Conservation (phyloP, 2,888 invertebrate species). For the Liposcelis brunnea region DNA sequence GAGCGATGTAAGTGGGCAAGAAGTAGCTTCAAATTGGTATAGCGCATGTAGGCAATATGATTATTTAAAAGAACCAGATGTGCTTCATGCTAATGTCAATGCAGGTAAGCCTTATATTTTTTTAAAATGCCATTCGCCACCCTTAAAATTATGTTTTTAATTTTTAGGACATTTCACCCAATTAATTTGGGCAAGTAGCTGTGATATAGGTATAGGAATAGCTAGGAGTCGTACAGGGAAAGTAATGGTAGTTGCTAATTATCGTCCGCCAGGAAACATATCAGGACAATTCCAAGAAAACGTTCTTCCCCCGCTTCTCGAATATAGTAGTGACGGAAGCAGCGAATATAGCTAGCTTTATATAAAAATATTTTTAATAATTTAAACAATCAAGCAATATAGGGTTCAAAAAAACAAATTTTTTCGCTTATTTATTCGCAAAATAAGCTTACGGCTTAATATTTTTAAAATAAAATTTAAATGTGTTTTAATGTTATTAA, state of each 20-base stretch:
- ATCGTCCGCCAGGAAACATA: slow-evolving; percentile 62
- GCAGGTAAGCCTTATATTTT: slow-evolving; percentile 36
- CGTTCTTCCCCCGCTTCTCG: slow-evolving; percentile 56
- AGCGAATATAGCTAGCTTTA: slow-evolving; percentile 14
- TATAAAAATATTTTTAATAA: no score
- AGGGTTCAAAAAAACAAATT: no score
- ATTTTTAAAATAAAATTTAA: no score
- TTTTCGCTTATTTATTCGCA: no score
- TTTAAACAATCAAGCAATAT: no score
- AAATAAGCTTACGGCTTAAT: no score
- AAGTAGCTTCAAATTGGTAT: slow-evolving; percentile 68
- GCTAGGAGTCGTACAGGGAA: slow-evolving; percentile 61
- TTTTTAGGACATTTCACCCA: slow-evolving; percentile 83
- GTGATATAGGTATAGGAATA: slow-evolving; percentile 64
- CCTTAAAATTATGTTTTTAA: no score
- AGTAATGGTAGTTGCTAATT: slow-evolving; percentile 68
- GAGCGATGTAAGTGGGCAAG: slow-evolving; percentile 57
- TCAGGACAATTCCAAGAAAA: slow-evolving; percentile 57
- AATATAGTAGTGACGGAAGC: slow-evolving; percentile 27
- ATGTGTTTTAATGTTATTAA: no score
- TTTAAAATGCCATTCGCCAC: no score
- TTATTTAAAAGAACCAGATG: slow-evolving; percentile 52
- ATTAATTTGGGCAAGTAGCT: slow-evolving; percentile 63
- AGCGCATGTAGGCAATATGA: slow-evolving; percentile 58
- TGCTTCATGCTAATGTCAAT: slow-evolving; percentile 59